Percentiles rank a stretch among this genome's conserved stretches.
phyloP scores from a whole-genome alignment of 2,888 invertebrate genomes.

The Plebejus anna region DNA sequence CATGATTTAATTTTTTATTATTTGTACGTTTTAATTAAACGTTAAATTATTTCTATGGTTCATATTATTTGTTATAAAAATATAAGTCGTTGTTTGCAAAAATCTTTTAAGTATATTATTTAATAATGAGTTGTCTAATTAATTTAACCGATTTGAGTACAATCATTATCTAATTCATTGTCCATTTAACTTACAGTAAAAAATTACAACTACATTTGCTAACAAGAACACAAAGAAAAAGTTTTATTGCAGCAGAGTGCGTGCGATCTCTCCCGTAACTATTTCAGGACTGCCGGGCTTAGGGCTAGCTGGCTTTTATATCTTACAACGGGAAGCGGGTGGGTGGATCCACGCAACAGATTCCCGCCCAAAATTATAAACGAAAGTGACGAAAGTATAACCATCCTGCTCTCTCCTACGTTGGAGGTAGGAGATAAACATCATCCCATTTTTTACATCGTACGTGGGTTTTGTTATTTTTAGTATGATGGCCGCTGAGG shows the following conservation, averaged over 20 bases:
- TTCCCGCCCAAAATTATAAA: slow-evolving; percentile 13
- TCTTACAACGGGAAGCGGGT: not conserved
- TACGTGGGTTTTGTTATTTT: not conserved
- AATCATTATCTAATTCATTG: not conserved
- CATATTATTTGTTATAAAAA: not conserved
- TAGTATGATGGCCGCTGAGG: not conserved
- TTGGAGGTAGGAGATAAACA: not conserved
- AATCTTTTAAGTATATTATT: not conserved
- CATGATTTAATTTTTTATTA: not conserved
- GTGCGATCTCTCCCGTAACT: not conserved
- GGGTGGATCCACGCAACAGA: slow-evolving; percentile 22
- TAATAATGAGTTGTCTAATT: not conserved
- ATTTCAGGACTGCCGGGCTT: not conserved
- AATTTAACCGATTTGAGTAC: not conserved
- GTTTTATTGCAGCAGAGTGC: not conserved
- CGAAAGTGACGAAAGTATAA: not conserved
- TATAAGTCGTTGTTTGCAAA: not conserved
- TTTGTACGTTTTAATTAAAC: not conserved
- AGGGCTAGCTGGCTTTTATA: not conserved
- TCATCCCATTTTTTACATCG: slow-evolving; percentile 14
- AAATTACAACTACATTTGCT: not conserved
- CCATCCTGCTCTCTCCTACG: not conserved
- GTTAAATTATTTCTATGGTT: not conserved
- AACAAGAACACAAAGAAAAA: not conserved
- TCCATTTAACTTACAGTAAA: not conserved